Conservation (phyloP, 2,113 vertebrate species). For the Heterocephalus glaber region DNA sequence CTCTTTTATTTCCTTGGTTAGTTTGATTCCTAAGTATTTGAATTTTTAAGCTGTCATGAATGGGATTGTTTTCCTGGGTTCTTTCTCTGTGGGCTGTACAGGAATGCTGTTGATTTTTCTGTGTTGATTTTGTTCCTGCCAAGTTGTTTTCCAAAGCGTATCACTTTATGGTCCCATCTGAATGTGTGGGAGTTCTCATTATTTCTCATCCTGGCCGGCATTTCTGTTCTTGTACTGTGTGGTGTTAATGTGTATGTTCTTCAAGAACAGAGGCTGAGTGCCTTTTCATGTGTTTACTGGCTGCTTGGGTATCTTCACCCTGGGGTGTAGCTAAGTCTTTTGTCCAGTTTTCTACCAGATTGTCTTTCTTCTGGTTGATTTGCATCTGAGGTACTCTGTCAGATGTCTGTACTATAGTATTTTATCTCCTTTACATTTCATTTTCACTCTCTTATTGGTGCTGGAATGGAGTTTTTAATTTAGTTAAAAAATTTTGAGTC, state of each 20-base stretch:
- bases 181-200: rapidly evolving
- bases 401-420: rapidly evolving
- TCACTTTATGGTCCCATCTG: background rate
- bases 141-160: background rate
- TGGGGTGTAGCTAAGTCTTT: background rate
- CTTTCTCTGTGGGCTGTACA: background rate
- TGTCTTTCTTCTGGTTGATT: background rate
- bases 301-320: rapidly evolving
- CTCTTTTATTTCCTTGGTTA: background rate
- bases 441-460: background rate
- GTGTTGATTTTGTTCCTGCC: background rate
- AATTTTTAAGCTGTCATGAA: background rate
- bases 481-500: background rate
- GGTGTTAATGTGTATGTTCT: background rate
- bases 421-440: background rate
- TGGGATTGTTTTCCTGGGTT: background rate
- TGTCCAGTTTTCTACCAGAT: background rate
- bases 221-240: background rate
- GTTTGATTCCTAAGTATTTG: background rate
- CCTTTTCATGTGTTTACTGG: background rate
- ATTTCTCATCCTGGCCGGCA: background rate
- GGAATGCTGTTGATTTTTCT: background rate
- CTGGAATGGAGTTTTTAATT: background rate
- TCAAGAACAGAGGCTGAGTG: background rate
- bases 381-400: background rate